Evolutionary conservation across 2,888 invertebrate genomes (phyloP).

Genomic region (Actias luna): DNA sequence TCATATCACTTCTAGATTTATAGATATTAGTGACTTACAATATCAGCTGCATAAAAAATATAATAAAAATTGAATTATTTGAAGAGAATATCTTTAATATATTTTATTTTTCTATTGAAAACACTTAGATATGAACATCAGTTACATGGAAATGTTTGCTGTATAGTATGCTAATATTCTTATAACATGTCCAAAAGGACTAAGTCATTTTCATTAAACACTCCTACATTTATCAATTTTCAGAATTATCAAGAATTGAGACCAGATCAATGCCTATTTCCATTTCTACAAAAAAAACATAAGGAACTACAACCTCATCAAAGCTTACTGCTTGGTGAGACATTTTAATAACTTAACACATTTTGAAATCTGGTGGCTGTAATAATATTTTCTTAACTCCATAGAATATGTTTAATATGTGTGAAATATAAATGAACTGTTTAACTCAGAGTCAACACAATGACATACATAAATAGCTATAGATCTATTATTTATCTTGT

Average conservation of each 20-base stretch:
- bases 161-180: neutral
- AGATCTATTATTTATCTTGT: neutral
- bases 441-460: neutral
- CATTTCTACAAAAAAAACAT: neutral
- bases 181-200: neutral
- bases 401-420: too few relatives aligned
- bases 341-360: neutral
- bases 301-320: neutral
- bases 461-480: neutral
- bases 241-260: neutral
- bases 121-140: neutral
- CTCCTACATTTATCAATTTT: neutral
- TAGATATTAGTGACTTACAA: too few relatives aligned
- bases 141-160: neutral
- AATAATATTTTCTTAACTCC: neutral
- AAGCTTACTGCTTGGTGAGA: neutral
- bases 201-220: too few relatives aligned
- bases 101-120: too few relatives aligned
- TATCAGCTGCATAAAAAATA: too few relatives aligned
- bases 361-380: neutral
- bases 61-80: too few relatives aligned
- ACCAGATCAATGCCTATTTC: neutral
- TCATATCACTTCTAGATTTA: too few relatives aligned
- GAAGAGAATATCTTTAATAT: too few relatives aligned
- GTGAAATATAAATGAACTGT: neutral